Evolutionary conservation across 1,140 invertebrate genomes (phyloP), one percentile per base, ranked within the genome.

Genomic region (Dolichoris vasculosae): DNA sequence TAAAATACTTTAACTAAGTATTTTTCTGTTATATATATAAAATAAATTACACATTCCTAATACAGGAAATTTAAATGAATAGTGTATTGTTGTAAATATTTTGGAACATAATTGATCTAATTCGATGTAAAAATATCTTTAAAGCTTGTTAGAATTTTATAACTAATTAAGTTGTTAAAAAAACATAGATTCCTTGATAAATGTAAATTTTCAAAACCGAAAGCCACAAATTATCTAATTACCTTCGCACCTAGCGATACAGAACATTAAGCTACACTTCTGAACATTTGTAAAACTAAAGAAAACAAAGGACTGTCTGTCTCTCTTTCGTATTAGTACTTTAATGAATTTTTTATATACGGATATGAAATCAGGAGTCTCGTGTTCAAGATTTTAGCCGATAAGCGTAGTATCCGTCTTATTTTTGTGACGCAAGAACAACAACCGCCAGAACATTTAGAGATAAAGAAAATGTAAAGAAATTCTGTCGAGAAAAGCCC

Each of bases 281-380:
- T n/a, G 23, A 43, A 43, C 38, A 73, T 40, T 40, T 73, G 69
- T 73, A 73, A 43, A 73, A n/a, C 2, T 9, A 73, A 77, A 51
- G 43, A 17, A 77, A 77, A 77, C 75, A 77, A 77, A 77, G 55
- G 75, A 13, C 69, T 73, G 6, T 38, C 40, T n/a, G 26, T 43
- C 69, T 73, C 38, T 73, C 11, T 73, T 38, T 9, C 69, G 7
- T 26, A n/a, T 73, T 43, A 40, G 32, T 73, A 35, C n/a, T 20
- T 32, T 77, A 77, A 77, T 77, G 38, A 48, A 77, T 77, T 51
- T 46, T 77, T 77, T 77, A 77, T 77, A 77, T 51, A 77, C 30
- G 75, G 48, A 77, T 77, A 55, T 55, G 75, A 77, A 77, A 77
- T 48, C 46, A 35, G 46, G 17, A 35, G 48, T 0, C 30, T 43